phyloP scores from a whole-genome alignment of 2,797 vertebrate genomes.

The Acanthiza pusilla region DNA sequence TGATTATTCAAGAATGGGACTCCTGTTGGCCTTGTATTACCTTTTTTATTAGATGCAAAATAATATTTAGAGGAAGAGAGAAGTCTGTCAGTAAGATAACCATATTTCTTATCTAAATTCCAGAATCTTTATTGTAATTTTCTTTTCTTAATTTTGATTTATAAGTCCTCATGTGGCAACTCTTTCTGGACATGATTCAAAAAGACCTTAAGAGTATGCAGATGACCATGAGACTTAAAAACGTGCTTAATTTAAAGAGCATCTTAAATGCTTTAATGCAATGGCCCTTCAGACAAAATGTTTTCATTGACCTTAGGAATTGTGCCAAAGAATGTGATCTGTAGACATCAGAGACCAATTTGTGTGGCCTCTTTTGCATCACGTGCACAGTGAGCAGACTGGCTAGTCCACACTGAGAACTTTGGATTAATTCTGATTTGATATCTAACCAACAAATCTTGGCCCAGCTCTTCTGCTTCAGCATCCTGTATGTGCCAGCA shows the following conservation, averaged over 20 bases:
- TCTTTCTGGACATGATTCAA: neutral
- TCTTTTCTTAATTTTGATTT: neutral
- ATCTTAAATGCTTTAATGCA: neutral
- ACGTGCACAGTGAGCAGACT: neutral
- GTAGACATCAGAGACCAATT: neutral
- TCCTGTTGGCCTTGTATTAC: neutral
- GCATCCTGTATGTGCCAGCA: fast-evolving
- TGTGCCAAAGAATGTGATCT: neutral
- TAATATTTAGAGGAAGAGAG: neutral
- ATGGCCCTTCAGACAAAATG: neutral
- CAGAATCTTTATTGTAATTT: neutral
- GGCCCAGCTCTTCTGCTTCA: neutral
- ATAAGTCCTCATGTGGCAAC: neutral
- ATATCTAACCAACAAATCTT: neutral
- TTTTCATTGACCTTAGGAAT: neutral
- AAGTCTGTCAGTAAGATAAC: neutral
- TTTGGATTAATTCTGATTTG: neutral
- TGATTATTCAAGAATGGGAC: neutral
- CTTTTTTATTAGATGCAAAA: neutral
- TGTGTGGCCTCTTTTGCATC: neutral
- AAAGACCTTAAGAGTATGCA: neutral
- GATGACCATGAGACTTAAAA: neutral
- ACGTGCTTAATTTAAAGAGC: neutral
- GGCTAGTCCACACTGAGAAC: neutral
- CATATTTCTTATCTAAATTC: neutral